Evolutionary conservation across 2,888 invertebrate species (phyloP), one percentile per base, ranked within the genome.

Genomic region (Trachelus iudaicus): DNA sequence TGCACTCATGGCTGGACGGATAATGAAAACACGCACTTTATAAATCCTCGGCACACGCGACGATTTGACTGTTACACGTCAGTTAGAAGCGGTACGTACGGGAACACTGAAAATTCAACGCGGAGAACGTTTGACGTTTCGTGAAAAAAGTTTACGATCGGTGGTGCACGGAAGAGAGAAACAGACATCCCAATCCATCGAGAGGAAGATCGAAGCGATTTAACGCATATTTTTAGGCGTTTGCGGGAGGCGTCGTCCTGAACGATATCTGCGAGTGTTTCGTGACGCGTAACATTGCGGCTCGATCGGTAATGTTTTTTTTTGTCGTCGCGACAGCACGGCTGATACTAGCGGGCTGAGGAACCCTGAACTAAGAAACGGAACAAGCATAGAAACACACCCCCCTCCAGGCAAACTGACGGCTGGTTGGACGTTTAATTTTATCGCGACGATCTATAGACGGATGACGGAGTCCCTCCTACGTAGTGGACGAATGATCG

Each of bases 1-100:
- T 87, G 94, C 95, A 90, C 94, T 94, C 88, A 89, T 89, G 35
- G 79, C 82, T 71, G 71, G 71, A 71, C 15, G 12, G 12, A 12
- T 34, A 71, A 71, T 71, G 3, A 2, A 56, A 56, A 0, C 56
- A 23, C 23, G 56, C 56, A 56, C 56, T 56, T 56, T 23, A 56
- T 56, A 56, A 56, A 23, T 23, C 23, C 56, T 56, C 23, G 23
- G 15, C 56, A 56, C 56, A 56, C 23, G 56, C 23, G 56, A 56
- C 56, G 23, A 56, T 9, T 23, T 23, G 3, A 56, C 23, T 23
- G 23, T 56, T 56, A 23, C 56, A 23, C 56, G 56, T 56, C 56
- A 23, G 15, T 56, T 23, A 6, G 9, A 56, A 23, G 6, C 56
- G 9, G 23, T 23, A 23, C 9, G 56, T 56, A 23, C 23, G 15